phyloP scores from a whole-genome alignment of 1,140 invertebrate genomes.

The Drosophila murphyi region DNA sequence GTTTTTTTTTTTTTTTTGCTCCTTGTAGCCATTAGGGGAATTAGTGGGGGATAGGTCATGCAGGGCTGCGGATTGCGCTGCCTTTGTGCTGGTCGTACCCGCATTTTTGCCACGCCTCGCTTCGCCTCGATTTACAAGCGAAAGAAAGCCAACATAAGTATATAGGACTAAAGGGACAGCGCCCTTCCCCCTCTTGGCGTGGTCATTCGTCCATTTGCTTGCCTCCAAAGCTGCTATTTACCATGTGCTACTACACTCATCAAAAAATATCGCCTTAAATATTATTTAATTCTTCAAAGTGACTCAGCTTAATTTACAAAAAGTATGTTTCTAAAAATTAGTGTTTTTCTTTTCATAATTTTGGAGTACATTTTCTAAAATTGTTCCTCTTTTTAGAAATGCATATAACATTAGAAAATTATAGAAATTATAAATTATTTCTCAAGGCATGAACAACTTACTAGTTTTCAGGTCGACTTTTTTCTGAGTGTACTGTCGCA shows the following conservation, averaged over 20 bases:
- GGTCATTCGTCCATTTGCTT: constrained; percentile 59
- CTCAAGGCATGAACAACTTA: too few relatives aligned
- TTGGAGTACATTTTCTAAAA: too few relatives aligned
- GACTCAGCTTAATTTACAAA: too few relatives aligned
- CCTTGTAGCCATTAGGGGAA: neutral
- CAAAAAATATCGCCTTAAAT: too few relatives aligned
- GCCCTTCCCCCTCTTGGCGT: constrained; percentile 41
- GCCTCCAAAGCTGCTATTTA: constrained; percentile 38
- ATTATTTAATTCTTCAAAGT: too few relatives aligned
- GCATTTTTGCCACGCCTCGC: constrained; percentile 13
- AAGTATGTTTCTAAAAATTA: too few relatives aligned
- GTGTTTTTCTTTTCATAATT: too few relatives aligned
- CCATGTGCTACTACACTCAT: neutral
- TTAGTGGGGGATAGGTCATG: neutral
- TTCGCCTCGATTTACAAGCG: constrained; percentile 10
- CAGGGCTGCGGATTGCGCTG: neutral
- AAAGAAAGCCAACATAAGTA: constrained; percentile 25
- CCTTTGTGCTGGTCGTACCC: constrained; percentile 24
- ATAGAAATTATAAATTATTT: too few relatives aligned
- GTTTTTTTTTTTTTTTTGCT: constrained; percentile 45
- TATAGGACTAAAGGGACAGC: constrained; percentile 1
- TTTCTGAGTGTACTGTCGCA: too few relatives aligned
- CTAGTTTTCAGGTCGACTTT: too few relatives aligned
- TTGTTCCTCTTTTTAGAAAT: too few relatives aligned
- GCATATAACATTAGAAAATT: too few relatives aligned